Base-by-base conservation (phyloP, 2,797 vertebrate species). In the Cossypha heuglini region DNA sequence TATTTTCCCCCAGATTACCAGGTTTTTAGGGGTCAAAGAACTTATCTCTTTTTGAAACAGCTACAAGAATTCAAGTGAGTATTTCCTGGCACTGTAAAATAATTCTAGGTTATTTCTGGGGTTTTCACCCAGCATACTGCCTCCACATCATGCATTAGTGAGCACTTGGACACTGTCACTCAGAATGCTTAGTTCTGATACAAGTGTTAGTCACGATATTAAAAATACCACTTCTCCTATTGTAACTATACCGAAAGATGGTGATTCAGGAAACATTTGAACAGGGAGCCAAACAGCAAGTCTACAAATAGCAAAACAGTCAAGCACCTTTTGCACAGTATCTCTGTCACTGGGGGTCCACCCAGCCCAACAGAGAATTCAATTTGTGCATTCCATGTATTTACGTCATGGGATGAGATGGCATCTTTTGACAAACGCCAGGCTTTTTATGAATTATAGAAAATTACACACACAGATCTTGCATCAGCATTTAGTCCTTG, bases 251-350 rank as follows among this genome's bases (percentile, higher is more conserved):
- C 63, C 62, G 81, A 94, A 95, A 91, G 28, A 79, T 42, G 10
- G 38, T 35, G 54, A 78, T 40, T 37, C 61, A 54, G 89, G 86
- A 90, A 93, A 90, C 49, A 66, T 35, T 61, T 58, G 57, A 91
- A 91, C 8, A 92, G 58, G 17, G 43, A 95, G 88, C 51, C 86
- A 94, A 96, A 96, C 76, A 93, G 35, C 28, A 46, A 84, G 62
- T 28, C 37, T 68, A 43, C 9, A 63, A 89, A 75, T 7, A 88
- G 26, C 26, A 78, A 83, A 91, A 62, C 3, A 38, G 49, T 22
- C 43, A 4, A 46, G 63, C 22, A 68, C 9, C 31, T 43, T 80
- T 58, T 46, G 33, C 40, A 55, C 26, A n/a, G 11, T 18, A 64
- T 25, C 13, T 19, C 11, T 31, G 15, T 84, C 61, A 55, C 52